phyloP scores from a whole-genome alignment of 2,797 vertebrate species.

The Harpagifer antarcticus region DNA sequence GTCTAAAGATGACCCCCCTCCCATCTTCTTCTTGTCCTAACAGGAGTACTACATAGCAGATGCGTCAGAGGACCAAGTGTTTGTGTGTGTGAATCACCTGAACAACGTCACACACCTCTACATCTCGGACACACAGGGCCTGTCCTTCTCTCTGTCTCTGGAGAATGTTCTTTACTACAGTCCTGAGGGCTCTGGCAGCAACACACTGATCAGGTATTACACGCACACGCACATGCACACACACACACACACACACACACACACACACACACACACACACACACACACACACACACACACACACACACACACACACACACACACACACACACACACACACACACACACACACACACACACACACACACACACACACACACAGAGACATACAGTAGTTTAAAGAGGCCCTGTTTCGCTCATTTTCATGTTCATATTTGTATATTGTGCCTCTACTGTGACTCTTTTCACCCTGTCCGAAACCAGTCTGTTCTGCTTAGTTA shows the following conservation, averaged over 20 bases:
- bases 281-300: too few relatives aligned
- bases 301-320: not conserved
- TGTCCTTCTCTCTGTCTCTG: constrained; percentile 94
- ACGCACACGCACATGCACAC: constrained; percentile 13
- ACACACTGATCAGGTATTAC: constrained; percentile 93
- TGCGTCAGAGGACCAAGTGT: constrained; percentile 97
- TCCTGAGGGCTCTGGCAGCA: constrained; percentile 92
- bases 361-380: too few relatives aligned
- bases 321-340: not conserved
- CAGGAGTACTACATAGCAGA: constrained; percentile 98
- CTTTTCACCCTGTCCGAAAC: too few relatives aligned
- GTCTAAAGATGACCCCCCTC: not conserved
- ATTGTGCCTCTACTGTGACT: too few relatives aligned
- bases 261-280: constrained; percentile 6
- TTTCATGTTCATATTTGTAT: too few relatives aligned
- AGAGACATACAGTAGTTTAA: too few relatives aligned
- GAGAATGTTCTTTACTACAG: constrained; percentile 96
- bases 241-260: constrained; percentile 11
- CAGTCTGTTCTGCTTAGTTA: too few relatives aligned
- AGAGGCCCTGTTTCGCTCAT: too few relatives aligned
- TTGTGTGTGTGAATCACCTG: constrained; percentile 95
- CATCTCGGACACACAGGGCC: constrained; percentile 96
- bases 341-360: too few relatives aligned
- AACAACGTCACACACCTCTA: constrained; percentile 95
- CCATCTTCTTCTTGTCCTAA: not conserved